A percentile compares a stretch with the other conserved stretches of the same genome.
phyloP scores from a whole-genome alignment of 1,140 invertebrate species.

The Kradibia gibbosae region DNA sequence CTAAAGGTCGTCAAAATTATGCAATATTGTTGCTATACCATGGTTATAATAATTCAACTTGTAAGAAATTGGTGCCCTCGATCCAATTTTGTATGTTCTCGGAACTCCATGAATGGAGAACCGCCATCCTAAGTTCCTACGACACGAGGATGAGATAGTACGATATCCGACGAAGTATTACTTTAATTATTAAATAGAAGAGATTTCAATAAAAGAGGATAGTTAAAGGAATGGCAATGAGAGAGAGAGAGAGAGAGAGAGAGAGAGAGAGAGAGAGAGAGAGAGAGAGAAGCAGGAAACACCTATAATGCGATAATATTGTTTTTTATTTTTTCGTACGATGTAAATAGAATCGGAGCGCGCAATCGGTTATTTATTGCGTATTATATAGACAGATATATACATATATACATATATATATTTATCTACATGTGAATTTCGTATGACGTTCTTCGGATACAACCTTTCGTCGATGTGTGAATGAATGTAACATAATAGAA shows the following conservation, averaged over 20 bases:
- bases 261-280: conserved; percentile 23
- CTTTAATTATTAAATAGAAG: conserved; percentile 55
- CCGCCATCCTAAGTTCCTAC: conserved; percentile 70
- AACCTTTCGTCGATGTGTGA: conserved; percentile 60
- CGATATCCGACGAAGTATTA: conserved; percentile 58
- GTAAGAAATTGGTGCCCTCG: not conserved
- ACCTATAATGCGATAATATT: conserved; percentile 58
- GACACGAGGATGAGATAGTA: conserved; percentile 64
- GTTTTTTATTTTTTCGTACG: conserved; percentile 67
- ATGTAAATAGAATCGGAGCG: conserved; percentile 68
- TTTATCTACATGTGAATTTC: conserved; percentile 67
- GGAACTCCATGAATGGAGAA: conserved; percentile 57
- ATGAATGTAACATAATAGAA: conserved; percentile 37
- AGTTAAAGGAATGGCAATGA: conserved; percentile 4
- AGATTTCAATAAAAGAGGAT: no score
- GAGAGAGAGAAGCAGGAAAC: conserved; percentile 39
- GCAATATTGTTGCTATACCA: not conserved
- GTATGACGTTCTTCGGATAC: conserved; percentile 67
- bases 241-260: conserved; percentile 13
- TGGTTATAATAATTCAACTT: not conserved
- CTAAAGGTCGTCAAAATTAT: not conserved
- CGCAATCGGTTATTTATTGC: conserved; percentile 69
- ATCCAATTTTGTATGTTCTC: conserved; percentile 50
- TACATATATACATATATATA: conserved; percentile 63
- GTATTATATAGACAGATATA: conserved; percentile 58